These are phyloP conservation scores for Stegophylla sp. DNA, from an alignment of 2,888 invertebrate genomes.

Conservation along the genomic window DNA sequence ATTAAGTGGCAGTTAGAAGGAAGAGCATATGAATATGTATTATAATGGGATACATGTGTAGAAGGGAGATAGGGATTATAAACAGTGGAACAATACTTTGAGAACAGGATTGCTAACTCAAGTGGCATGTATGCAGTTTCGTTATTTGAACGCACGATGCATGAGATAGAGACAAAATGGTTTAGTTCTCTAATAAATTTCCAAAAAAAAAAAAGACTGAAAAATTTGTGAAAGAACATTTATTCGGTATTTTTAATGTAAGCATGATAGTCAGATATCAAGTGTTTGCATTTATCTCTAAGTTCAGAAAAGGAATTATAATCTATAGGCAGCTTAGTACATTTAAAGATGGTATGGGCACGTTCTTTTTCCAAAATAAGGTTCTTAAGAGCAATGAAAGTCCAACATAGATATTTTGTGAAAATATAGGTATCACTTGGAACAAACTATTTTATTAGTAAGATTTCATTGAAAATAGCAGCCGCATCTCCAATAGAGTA, in stretches of 20 bases:
- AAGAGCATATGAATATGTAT: too few species aligned
- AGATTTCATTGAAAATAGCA: too few species aligned
- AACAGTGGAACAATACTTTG: background rate
- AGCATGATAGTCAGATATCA: background rate
- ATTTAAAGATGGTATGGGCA: too few species aligned
- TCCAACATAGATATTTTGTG: too few species aligned
- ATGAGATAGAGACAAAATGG: background rate
- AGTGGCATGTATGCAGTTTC: background rate
- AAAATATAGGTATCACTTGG: too few species aligned
- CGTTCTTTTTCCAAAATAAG: too few species aligned
- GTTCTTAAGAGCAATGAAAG: too few species aligned
- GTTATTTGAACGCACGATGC: background rate
- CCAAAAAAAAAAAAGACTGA: background rate
- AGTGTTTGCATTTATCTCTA: constrained; percentile 6
- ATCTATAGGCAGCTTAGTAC: background rate
- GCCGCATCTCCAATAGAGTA: too few species aligned
- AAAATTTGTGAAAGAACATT: background rate
- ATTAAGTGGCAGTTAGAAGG: too few species aligned
- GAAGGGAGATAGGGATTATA: background rate
- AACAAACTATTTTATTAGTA: too few species aligned
- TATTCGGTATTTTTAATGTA: background rate
- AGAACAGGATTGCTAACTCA: background rate
- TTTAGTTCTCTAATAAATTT: background rate
- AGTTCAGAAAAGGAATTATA: background rate
- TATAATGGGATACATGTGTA: too few species aligned